These are phyloP conservation scores for Rhea pennata DNA, from an alignment of 2,113 vertebrate genomes.

Conservation along the genomic window DNA sequence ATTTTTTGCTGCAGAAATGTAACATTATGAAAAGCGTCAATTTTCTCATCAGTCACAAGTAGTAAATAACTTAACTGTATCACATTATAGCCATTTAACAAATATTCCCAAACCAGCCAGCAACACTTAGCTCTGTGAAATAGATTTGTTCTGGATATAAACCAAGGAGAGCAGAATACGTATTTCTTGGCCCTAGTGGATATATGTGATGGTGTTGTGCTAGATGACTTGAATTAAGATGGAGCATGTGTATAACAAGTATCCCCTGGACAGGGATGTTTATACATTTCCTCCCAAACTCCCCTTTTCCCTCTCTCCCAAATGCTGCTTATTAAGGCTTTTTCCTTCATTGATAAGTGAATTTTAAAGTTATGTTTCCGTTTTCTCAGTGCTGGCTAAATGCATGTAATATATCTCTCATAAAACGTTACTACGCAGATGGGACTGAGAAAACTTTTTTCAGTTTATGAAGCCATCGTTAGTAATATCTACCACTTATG, in stretches of 20 bases:
- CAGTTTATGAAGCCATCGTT: constrained; percentile 40
- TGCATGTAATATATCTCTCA: constrained; percentile 27
- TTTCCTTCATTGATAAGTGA: neutral
- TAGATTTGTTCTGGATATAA: constrained; percentile 50
- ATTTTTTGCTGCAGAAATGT: neutral
- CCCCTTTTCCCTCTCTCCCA: neutral
- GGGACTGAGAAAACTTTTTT: constrained; percentile 30
- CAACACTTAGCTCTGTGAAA: constrained; percentile 49
- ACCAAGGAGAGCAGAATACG: neutral
- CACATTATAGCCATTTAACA: constrained; percentile 66
- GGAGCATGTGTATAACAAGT: neutral
- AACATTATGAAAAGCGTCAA: constrained; percentile 42
- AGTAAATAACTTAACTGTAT: constrained; percentile 61
- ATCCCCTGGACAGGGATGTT: constrained; percentile 18
- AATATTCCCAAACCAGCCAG: constrained; percentile 60
- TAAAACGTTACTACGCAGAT: constrained; percentile 51
- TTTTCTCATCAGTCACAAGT: constrained; percentile 38
- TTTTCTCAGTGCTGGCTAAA: neutral
- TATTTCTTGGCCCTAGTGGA: neutral
- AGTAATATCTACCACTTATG: constrained; percentile 55
- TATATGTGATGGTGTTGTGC: neutral
- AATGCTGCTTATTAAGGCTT: neutral
- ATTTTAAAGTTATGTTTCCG: constrained; percentile 9
- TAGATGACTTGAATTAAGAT: constrained; percentile 28
- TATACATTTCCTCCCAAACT: neutral